These are phyloP conservation scores for Ylistrum balloti DNA, from an alignment of 1,140 invertebrate species.

Conservation along the genomic window DNA sequence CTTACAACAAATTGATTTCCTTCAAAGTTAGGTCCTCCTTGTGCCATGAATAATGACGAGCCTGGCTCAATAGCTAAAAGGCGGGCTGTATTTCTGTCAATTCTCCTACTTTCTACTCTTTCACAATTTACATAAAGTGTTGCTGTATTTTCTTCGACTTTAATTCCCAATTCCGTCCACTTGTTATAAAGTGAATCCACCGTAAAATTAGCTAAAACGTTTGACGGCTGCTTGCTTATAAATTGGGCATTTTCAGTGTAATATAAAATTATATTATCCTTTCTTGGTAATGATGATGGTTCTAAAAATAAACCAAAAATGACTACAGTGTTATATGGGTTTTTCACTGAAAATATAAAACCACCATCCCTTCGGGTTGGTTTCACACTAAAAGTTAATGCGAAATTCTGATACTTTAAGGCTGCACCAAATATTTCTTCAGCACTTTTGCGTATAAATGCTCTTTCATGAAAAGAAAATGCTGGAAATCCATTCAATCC, in stretches of 20 bases:
- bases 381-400: conserved; percentile 63
- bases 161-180: conserved; percentile 66
- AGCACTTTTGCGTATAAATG: conserved; percentile 57
- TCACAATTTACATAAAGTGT: conserved; percentile 68
- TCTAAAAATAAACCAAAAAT: conserved; percentile 67
- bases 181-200: conserved; percentile 59
- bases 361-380: conserved; percentile 53
- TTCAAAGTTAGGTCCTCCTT: conserved; percentile 3
- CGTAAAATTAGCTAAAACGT: conserved; percentile 63
- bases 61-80: neutral
- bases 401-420: conserved; percentile 66
- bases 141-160: conserved; percentile 61
- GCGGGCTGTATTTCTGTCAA: neutral
- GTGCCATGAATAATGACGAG: neutral
- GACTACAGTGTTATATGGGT: conserved; percentile 67
- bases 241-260: conserved; percentile 64
- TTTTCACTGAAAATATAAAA: conserved; percentile 71
- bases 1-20: conserved; percentile 20
- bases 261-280: conserved; percentile 65
- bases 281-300: conserved; percentile 30
- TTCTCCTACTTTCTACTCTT: conserved; percentile 50
- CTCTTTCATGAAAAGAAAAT: conserved; percentile 60
- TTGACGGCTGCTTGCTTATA: conserved; percentile 42
- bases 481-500: conserved; percentile 67
- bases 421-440: conserved; percentile 60